Conservation (phyloP, 2,888 invertebrate species). For the Tryphoninae sp. region DNA sequence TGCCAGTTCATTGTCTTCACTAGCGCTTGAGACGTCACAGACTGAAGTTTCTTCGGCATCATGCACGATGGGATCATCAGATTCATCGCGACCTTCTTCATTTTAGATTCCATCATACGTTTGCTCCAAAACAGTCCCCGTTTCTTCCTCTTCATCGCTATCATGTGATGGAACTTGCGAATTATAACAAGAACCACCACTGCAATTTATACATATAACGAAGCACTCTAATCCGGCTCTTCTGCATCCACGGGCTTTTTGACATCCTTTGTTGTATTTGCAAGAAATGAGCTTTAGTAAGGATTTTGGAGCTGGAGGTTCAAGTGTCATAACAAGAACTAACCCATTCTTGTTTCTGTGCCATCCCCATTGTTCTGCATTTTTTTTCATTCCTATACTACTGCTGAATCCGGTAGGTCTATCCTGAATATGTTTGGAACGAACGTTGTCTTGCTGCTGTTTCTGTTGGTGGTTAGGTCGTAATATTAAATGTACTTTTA, state of each 20-base stretch:
- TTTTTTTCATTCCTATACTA: conserved; percentile 66
- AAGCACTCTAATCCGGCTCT: conserved; percentile 68
- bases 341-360: conserved; percentile 9
- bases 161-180: conserved; percentile 17
- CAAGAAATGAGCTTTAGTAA: not conserved
- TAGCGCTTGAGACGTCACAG: conserved; percentile 53
- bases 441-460: conserved; percentile 70
- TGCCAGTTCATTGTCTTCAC: conserved; percentile 56
- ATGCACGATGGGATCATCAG: conserved; percentile 55
- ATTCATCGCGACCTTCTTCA: conserved; percentile 49
- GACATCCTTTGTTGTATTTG: conserved; percentile 11
- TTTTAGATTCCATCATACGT: conserved; percentile 10
- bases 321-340: not conserved
- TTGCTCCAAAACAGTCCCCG: conserved; percentile 14
- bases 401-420: conserved; percentile 67
- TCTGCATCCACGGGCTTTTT: conserved; percentile 1
- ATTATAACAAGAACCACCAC: conserved; percentile 19
- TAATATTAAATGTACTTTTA: conserved; percentile 63
- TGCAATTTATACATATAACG: conserved; percentile 17
- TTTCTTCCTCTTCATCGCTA: conserved; percentile 21
- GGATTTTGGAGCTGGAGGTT: not conserved
- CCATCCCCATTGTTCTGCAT: conserved; percentile 69
- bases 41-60: conserved; percentile 56
- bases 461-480: conserved; percentile 53
- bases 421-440: conserved; percentile 64